phyloP scores from a whole-genome alignment of 1,140 invertebrate species.

The Cyrtorhinus lividipennis region DNA sequence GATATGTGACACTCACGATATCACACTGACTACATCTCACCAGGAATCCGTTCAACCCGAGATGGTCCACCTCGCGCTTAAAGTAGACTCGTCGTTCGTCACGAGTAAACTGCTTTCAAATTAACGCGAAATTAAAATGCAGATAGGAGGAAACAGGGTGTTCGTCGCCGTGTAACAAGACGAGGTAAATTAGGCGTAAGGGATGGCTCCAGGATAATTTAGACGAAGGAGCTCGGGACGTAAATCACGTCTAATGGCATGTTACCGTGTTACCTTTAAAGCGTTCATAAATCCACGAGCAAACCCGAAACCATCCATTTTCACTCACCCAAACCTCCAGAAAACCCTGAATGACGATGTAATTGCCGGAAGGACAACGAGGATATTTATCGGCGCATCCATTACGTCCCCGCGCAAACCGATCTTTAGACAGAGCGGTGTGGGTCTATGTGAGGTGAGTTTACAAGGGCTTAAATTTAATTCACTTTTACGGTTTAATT shows the following conservation, averaged over 20 bases:
- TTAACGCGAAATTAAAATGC: too few relatives aligned
- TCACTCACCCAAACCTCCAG: too few relatives aligned
- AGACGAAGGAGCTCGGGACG: background rate
- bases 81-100: too few relatives aligned
- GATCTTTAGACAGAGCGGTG: too few relatives aligned
- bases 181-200: background rate
- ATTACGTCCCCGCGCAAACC: conserved; percentile 2
- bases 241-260: conserved; percentile 4
- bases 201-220: background rate
- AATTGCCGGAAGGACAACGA: background rate
- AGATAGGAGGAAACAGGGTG: too few relatives aligned
- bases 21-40: too few relatives aligned
- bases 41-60: too few relatives aligned
- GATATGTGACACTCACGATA: too few relatives aligned
- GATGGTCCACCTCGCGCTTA: too few relatives aligned
- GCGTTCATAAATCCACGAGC: conserved; percentile 5
- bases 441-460: too few relatives aligned
- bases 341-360: background rate
- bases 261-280: conserved; percentile 4
- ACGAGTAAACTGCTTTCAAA: too few relatives aligned
- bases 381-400: conserved; percentile 3
- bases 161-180: background rate
- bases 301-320: conserved; percentile 3
- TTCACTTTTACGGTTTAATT: conserved; percentile 1
- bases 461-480: conserved; percentile 4